Conservation (phyloP, 2,888 invertebrate species). For the Syrphus vitripennis region DNA sequence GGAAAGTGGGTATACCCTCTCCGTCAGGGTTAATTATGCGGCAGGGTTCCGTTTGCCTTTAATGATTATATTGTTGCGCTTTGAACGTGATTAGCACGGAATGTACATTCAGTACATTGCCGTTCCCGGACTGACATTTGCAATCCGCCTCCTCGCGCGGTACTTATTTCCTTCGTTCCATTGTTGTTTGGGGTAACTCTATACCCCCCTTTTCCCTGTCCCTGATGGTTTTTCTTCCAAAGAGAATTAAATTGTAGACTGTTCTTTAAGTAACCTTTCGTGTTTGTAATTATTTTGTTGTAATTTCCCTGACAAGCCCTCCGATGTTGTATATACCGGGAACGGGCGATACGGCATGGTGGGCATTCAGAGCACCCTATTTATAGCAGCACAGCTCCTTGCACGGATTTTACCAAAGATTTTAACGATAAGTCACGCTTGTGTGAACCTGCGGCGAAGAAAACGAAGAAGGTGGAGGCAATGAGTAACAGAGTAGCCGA, state of each 20-base stretch:
- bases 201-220: neutral
- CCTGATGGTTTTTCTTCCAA: too few relatives aligned
- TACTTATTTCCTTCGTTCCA: slow-evolving; percentile 1
- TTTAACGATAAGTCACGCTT: slow-evolving; percentile 66
- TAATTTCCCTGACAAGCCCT: slow-evolving; percentile 56
- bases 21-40: slow-evolving; percentile 69
- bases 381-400: neutral
- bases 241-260: slow-evolving; percentile 64
- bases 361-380: neutral
- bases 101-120: slow-evolving; percentile 62
- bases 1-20: slow-evolving; percentile 32
- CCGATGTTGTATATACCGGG: slow-evolving; percentile 6
- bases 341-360: neutral
- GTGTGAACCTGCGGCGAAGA: slow-evolving; percentile 31
- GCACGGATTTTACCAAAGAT: slow-evolving; percentile 54
- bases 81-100: slow-evolving; percentile 70
- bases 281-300: slow-evolving; percentile 71
- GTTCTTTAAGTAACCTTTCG: slow-evolving; percentile 65
- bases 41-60: slow-evolving; percentile 64
- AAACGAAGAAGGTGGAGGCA: neutral
- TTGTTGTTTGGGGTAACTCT: neutral
- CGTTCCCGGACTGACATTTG: slow-evolving; percentile 50
- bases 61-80: slow-evolving; percentile 70
- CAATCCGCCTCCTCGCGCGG: slow-evolving; percentile 44
- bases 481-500: neutral